These are phyloP conservation scores for Melipona beecheii DNA, from an alignment of 2,888 invertebrate species.

Conservation along the genomic window DNA sequence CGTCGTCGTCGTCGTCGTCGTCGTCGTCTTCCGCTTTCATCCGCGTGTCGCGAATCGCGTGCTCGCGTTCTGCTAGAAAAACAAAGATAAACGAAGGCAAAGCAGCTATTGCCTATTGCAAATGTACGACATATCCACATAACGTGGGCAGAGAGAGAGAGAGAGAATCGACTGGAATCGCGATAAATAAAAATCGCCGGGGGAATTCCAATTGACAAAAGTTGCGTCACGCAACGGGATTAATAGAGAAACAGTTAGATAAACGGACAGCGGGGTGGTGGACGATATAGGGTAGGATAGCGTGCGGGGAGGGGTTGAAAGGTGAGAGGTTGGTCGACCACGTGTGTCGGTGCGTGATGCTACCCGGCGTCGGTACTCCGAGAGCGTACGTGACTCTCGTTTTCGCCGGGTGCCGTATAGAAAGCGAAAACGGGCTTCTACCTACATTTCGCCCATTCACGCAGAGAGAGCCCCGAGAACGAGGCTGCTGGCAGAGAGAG, in stretches of 20 bases:
- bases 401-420: conserved; percentile 83
- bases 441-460: conserved; percentile 84
- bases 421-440: conserved; percentile 83
- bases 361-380: conserved; percentile 74
- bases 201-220: background rate
- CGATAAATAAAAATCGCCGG: background rate
- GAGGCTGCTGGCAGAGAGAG: conserved; percentile 59
- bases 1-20: conserved; percentile 25
- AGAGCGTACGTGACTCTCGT: conserved; percentile 82
- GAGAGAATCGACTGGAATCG: background rate
- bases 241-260: conserved; percentile 44
- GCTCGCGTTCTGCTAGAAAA: background rate
- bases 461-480: conserved; percentile 74
- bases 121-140: no score
- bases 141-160: no score
- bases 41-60: background rate
- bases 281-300: conserved; percentile 14
- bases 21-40: conserved; percentile 48
- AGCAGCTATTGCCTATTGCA: no score
- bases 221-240: conserved; percentile 6
- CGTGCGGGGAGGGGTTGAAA: conserved; percentile 40
- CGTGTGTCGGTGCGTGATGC: conserved; percentile 74
- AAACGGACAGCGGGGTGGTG: conserved; percentile 20
- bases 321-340: conserved; percentile 68
- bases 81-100: background rate